Evolutionary conservation across 2,797 vertebrate genomes (phyloP).

Genomic region (Leontopithecus rosalia): DNA sequence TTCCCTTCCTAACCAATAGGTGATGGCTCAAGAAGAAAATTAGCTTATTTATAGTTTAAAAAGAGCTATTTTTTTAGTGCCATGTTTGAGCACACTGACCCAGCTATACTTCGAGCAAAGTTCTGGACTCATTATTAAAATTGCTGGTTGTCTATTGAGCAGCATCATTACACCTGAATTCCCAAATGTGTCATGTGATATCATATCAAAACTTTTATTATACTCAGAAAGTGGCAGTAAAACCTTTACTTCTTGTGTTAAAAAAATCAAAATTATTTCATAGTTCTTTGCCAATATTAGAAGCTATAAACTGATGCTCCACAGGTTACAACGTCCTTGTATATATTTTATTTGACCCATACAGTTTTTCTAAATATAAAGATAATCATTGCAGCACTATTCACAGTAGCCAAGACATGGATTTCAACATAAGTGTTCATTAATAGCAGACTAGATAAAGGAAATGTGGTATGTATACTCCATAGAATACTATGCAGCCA

Average conservation of each 20-base stretch:
- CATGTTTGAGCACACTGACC: neutral
- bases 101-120: neutral
- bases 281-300: neutral
- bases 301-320: neutral
- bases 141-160: neutral
- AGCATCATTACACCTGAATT: neutral
- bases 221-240: neutral
- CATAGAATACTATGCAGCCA: neutral
- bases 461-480: neutral
- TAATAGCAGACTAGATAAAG: neutral
- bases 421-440: neutral
- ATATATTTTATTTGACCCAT: neutral
- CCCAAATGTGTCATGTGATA: neutral
- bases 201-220: neutral
- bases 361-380: neutral
- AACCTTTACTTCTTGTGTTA: neutral
- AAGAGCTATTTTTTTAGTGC: neutral
- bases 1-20: neutral
- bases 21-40: neutral
- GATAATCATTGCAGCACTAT: neutral
- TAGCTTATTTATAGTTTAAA: neutral
- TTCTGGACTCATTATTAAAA: neutral
- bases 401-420: neutral
- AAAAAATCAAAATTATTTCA: neutral
- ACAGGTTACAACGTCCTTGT: neutral